Percentiles rank a stretch among this genome's conserved stretches.
Conservation (phyloP, 2,113 vertebrate species). For the Ardeotis arabs region DNA sequence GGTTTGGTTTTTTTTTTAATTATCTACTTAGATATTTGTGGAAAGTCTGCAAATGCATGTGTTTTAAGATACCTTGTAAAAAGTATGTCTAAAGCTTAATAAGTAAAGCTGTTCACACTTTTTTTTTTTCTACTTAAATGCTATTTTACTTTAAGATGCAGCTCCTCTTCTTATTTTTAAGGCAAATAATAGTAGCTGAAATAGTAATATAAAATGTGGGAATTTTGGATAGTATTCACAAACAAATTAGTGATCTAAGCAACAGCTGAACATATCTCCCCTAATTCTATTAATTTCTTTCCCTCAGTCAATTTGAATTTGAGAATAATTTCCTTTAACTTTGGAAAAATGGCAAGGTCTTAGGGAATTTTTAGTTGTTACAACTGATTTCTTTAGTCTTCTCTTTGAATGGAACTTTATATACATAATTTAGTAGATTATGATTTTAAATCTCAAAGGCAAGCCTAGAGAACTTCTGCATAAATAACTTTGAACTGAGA, state of each 20-base stretch:
- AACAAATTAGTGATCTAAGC: background rate
- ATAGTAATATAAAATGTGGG: background rate
- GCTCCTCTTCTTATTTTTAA: background rate
- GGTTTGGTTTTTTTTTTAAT: background rate
- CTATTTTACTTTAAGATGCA: background rate
- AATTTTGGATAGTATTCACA: background rate
- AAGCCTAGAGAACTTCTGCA: background rate
- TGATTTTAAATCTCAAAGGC: conserved; percentile 39
- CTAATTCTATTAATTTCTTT: background rate
- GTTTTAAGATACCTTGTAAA: background rate
- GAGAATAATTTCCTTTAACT: background rate
- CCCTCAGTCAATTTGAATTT: background rate
- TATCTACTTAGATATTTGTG: background rate
- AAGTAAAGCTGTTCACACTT: background rate
- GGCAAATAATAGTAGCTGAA: background rate
- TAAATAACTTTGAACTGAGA: conserved; percentile 37
- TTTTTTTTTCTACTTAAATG: background rate
- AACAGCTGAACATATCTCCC: background rate
- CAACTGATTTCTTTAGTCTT: background rate
- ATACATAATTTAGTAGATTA: background rate
- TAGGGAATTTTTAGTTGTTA: background rate
- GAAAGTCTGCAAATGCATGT: background rate
- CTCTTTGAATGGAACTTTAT: conserved; percentile 6
- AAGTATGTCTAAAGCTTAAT: background rate
- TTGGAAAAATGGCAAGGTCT: background rate